Conservation (phyloP, 35 echinoderm and acorn worm species). For the Ophioderma brevispina region DNA sequence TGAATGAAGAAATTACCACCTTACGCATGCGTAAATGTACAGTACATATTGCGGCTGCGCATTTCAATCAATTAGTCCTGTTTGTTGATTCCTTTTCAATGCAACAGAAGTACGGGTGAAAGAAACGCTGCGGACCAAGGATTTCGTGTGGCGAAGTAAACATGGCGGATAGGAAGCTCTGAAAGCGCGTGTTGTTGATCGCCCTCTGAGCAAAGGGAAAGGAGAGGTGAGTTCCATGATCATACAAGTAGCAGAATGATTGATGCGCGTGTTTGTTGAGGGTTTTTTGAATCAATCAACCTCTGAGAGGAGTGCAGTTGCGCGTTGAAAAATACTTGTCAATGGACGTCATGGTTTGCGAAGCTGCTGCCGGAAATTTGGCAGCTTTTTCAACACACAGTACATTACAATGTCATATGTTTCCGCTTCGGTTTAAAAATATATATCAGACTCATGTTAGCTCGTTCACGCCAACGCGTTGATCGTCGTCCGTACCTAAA, state of each 20-base stretch:
- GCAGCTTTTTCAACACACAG: no score
- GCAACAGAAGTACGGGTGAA: background rate
- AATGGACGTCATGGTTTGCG: no score
- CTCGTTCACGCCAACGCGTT: no score
- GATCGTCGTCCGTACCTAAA: no score
- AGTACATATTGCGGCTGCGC: background rate
- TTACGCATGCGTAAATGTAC: background rate
- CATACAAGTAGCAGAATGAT: no score
- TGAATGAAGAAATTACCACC: no score
- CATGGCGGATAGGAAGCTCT: constrained; percentile 89
- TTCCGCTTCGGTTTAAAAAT: no score
- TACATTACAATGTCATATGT: no score
- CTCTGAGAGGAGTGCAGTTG: background rate
- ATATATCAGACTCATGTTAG: no score
- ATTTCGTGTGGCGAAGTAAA: constrained; percentile 3
- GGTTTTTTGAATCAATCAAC: no score
- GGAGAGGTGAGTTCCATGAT: constrained; percentile 83
- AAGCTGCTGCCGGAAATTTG: no score
- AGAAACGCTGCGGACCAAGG: background rate
- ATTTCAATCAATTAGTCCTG: background rate
- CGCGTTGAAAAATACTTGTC: background rate
- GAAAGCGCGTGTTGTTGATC: constrained; percentile 80
- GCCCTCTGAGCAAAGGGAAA: constrained; percentile 90
- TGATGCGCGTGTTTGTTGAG: no score
- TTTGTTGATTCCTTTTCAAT: background rate